Evolutionary conservation across 2,888 invertebrate species (phyloP).

Genomic region (Netelia fuscicornis): DNA sequence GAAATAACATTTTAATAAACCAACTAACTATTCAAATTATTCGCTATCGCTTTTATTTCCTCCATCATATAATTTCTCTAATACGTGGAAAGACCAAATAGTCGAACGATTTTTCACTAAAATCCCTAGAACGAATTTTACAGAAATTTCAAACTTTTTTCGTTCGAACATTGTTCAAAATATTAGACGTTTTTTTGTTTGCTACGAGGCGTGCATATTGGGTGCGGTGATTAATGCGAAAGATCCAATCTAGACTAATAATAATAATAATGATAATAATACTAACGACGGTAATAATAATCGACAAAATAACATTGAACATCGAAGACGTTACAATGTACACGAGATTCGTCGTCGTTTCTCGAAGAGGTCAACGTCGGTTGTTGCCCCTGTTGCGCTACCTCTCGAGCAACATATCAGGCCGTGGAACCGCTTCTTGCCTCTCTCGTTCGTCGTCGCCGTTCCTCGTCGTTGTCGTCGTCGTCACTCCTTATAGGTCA

Average conservation of each 20-base stretch:
- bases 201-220: too few species aligned
- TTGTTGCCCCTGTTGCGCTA: slow-evolving; percentile 78
- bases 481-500: slow-evolving; percentile 62
- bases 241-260: not conserved
- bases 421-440: slow-evolving; percentile 60
- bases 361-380: slow-evolving; percentile 78
- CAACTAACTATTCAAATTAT: too few species aligned
- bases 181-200: too few species aligned
- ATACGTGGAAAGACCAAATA: too few species aligned
- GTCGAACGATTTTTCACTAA: too few species aligned
- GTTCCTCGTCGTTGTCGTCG: slow-evolving; percentile 39
- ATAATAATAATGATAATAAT: not conserved
- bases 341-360: slow-evolving; percentile 21
- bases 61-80: too few species aligned
- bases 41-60: too few species aligned
- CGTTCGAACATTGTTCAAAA: too few species aligned
- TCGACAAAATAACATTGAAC: not conserved
- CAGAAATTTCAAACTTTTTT: too few species aligned
- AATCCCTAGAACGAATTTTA: too few species aligned
- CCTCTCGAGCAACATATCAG: slow-evolving; percentile 58
- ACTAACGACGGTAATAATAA: too few species aligned
- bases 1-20: too few species aligned
- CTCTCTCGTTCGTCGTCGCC: slow-evolving; percentile 38
- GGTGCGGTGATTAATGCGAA: not conserved
- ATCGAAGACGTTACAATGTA: not conserved